Base-by-base conservation (phyloP, 2,113 vertebrate genomes). In the Corynorhinus townsendii region DNA sequence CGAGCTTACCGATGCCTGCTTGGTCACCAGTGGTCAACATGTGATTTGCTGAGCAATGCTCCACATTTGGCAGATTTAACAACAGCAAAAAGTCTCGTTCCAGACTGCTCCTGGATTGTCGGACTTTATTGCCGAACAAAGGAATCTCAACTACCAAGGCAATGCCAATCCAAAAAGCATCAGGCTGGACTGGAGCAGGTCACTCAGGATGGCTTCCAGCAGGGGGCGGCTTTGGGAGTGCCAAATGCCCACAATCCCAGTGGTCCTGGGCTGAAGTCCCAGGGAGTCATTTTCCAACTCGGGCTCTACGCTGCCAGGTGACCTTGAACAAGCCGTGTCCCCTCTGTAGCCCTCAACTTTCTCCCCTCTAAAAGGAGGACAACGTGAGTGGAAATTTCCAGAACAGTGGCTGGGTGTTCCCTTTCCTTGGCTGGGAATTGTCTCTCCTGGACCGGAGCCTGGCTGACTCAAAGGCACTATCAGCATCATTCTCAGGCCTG, bases 301-400 rank as follows among this genome's bases (percentile, higher is more conserved):
- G 4, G 33, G 38, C 24, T 30, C 45, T 40, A 33, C 33, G 5
- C 20, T 49, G 38, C 56, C 93, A 11, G 59, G 38, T 45, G 45
- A 90, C 52, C 33, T 43, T 69, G 93, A 73, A 59, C 79, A 26
- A 89, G 79, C 59, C 49, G 3, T 15, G 19, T 71, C 86, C 56
- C 8, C 45, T 77, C 30, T 15, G 38, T 30, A 91, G 38, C 30
- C 62, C 82, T 82, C 52, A 35, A 66, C 47, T 64, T 72, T 72
- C 59, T 81, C 87, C 52, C 68, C 66, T 83, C 30, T 45, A 45
- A 89, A 81, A 79, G 40, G 30, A 72, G 17, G 35, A 38, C 66
- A 33, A 11, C 33, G 11, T n/a, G 69, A 76, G 43, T 97, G 92
- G 94, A 97, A 97, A 92, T 93, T 96, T 95, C 96, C 94, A 92